Evolutionary conservation across 2,888 invertebrate genomes (phyloP), one percentile per base, ranked within the genome.

Genomic region (Phyto melanocephala): DNA sequence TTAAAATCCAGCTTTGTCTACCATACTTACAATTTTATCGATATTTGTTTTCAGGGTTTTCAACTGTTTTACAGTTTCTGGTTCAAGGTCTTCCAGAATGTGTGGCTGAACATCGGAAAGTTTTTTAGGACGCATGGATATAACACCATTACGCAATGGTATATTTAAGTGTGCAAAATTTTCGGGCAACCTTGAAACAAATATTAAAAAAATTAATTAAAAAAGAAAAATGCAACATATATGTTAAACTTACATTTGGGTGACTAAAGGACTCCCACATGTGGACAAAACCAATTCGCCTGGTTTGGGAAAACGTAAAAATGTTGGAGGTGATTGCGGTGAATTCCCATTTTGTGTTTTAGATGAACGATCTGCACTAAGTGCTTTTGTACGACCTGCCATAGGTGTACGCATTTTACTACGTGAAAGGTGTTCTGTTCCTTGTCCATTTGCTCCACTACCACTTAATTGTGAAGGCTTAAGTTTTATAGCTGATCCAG

Each of bases 121-220:
- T 40, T 88, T 88, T 67, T 89, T 90, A n/a, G 91, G 91, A 0
- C 90, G 88, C 80, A 91, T 80, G 8, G 90, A 91, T 2, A 91
- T 82, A 0, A 91, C 87, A 71, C 91, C 91, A 85, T 91, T 89
- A 15, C 87, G 86, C 13, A 91, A 86, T 42, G 91, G 91, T 78
- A 91, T 91, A 86, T 91, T 91, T 0, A 91, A 89, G 78, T 91
- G 91, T 3, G 91, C 91, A 70, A 87, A 87, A 67, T 87, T 87
- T 62, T 90, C 90, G 1, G 90, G 90, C 85, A 88, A 83, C 1
- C 90, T 90, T 54, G 1, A 10, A 22, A 20, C 0, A 22, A 3
- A 47, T 45, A 8, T 17, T 13, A 17, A 47, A 2, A 3, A 3
- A 3, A 3, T 20, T 20, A 28, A 28, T 4, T 2, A 11, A 8